A percentile compares a stretch with the other conserved stretches of the same genome.
phyloP scores from a whole-genome alignment of 2,797 vertebrate genomes.

The Falco berigora region DNA sequence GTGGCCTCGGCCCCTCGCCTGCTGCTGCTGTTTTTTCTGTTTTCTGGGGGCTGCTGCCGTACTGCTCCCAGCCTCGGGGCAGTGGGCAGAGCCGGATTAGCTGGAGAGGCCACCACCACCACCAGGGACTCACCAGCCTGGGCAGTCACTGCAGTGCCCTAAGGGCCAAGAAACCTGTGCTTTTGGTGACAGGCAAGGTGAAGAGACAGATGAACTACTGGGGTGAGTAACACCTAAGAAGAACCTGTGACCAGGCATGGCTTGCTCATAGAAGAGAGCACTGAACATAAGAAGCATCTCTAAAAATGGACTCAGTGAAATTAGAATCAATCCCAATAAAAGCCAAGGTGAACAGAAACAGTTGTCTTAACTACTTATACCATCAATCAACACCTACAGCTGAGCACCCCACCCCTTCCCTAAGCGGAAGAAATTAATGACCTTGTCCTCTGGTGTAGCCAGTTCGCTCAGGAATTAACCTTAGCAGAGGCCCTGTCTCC shows the following conservation, averaged over 20 bases:
- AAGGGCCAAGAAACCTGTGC: not conserved
- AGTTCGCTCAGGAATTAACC: not conserved
- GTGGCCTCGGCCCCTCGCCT: accelerated
- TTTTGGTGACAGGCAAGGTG: not conserved
- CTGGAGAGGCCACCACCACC: not conserved
- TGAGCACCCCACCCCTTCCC: not conserved
- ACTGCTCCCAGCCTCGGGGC: accelerated
- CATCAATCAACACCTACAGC: not conserved
- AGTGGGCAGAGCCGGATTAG: not conserved
- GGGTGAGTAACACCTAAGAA: not conserved
- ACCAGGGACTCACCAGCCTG: not conserved
- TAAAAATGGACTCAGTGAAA: not conserved
- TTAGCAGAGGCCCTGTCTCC: not conserved
- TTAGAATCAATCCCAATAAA: not conserved
- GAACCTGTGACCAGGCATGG: not conserved
- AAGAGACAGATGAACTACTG: not conserved
- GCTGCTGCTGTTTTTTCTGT: not conserved
- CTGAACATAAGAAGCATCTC: not conserved
- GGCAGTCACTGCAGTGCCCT: not conserved
- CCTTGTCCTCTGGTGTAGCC: not conserved
- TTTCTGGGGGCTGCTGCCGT: not conserved
- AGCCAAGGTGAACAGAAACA: not conserved
- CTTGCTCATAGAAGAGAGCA: not conserved
- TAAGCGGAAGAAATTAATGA: not conserved
- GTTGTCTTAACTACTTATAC: not conserved